phyloP scores from a whole-genome alignment of 1,140 invertebrate genomes.

The Heliconius himera region DNA sequence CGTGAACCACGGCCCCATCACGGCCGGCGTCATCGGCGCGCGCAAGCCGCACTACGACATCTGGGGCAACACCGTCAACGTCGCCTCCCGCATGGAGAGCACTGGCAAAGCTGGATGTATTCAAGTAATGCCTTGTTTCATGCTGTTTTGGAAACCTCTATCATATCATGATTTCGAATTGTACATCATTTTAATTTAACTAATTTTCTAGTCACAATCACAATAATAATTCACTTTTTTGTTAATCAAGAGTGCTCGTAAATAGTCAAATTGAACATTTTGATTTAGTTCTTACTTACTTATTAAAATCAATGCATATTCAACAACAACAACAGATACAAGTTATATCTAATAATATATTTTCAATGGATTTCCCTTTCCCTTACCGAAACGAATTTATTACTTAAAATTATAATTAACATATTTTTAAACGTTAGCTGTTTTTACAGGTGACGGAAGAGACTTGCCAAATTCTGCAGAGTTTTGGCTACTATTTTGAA shows the following conservation, averaged over 20 bases:
- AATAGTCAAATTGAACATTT: too few relatives aligned
- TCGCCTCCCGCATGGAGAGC: slow-evolving; percentile 97
- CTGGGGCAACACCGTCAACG: slow-evolving; percentile 98
- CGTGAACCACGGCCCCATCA: slow-evolving; percentile 97
- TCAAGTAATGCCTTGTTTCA: slow-evolving; percentile 85
- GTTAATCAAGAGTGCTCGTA: too few relatives aligned
- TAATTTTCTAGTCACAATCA: not conserved
- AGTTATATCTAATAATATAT: too few relatives aligned
- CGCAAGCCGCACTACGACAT: slow-evolving; percentile 98
- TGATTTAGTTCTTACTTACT: too few relatives aligned
- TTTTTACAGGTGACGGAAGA: slow-evolving; percentile 94
- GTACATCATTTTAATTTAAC: not conserved
- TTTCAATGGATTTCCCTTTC: too few relatives aligned
- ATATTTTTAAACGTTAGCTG: not conserved
- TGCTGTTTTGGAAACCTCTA: not conserved
- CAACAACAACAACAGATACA: too few relatives aligned
- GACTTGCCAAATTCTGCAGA: slow-evolving; percentile 91
- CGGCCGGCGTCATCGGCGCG: slow-evolving; percentile 96
- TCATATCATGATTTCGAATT: not conserved
- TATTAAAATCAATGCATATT: too few relatives aligned
- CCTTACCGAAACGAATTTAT: not conserved
- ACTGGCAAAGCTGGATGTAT: slow-evolving; percentile 97
- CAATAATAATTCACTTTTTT: not conserved
- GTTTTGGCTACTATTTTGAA: slow-evolving; percentile 95
- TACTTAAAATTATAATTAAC: not conserved